Evolutionary conservation across 2,888 invertebrate genomes (phyloP), one percentile per base, ranked within the genome.

Genomic region (Brenthis daphne): DNA sequence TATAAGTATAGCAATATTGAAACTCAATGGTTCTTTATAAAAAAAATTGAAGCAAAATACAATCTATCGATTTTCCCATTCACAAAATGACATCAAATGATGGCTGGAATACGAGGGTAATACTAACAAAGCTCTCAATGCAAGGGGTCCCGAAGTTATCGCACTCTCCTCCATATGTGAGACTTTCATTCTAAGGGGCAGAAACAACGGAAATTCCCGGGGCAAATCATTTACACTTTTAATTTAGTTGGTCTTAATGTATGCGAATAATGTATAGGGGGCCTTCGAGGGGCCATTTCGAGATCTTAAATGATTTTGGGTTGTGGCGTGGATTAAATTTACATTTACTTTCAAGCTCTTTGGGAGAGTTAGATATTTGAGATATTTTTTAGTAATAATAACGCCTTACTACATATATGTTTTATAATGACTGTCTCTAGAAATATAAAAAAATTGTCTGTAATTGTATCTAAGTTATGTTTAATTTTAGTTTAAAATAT

Each of bases 211-310:
- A 74, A 69, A 75, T 76, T 83, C 84, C 84, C 85, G 84, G 81
- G 82, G 83, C 83, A 82, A 85, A 86, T 89, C 88, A 85, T 90
- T 91, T 90, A 88, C 90, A 90, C 91, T 92, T 92, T 92, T 92
- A 92, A 92, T 92, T 92, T 92, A 91, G 90, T 89, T 85, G 87
- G 88, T 87, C 84, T 84, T 91, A 91, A 91, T 91, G 88, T 86
- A 91, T 90, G 92, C 91, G 89, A 86, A 89, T 88, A 87, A n/a
- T 58, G 47, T 43, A 43, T 50, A 60, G 60, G 60, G 60, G 11
- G 58, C 24, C 48, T 60, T 60, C 29, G 29, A 50, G 60, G 60
- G 60, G 29, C 60, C 12, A 48, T 48, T 50, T 50, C 29, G 58
- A 24, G 48, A 48, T 60, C 24, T 29, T 47, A 29, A 50, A 43